Base-by-base conservation (phyloP, 1,140 invertebrate species). In the Bombus waltoni region DNA sequence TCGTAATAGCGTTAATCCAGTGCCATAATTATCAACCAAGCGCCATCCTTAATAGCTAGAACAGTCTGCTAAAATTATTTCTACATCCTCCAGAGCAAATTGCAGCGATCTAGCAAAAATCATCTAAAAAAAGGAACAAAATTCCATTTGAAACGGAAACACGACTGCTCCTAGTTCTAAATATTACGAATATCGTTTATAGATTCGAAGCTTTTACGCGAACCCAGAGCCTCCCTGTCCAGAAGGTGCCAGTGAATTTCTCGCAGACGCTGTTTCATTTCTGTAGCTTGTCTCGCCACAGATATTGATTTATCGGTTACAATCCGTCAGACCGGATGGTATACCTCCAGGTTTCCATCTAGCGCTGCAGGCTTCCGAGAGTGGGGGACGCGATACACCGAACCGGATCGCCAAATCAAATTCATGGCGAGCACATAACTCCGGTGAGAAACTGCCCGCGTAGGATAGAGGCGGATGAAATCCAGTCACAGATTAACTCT, bases 401-500 rank as follows among this genome's bases (percentile, higher is more conserved):
- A 65, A 25, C 25, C 1, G 35, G 22, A 38, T 66, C 40, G 68
- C 40, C 73, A 82, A 86, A 88, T 89, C 77, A 88, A 88, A 86
- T 89, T 86, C 57, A 62, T 13, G 40, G 47, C 35, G 53, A 25
- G n/a, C 38, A 3, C n/a, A 35, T 25, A 70, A 65, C n/a, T 13
- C 62, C 32, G 42, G 35, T 10, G 53, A 22, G 75, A 79, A 79
- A 72, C 22, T 59, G 28, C 53, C 38, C 53, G 32, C 35, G 35
- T 40, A 28, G n/a, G 15, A 72, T 11, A 40, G 10, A 25, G 10
- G 35, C 3, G 40, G 44, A 82, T 71, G 77, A 86, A 82, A 86
- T 88, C 65, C 40, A 62, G 32, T 38, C 44, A 68, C 59, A 40
- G 71, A 89, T 89, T 88, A 85, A 83, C 87, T 86, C 71, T 28